phyloP scores from a whole-genome alignment of 2,888 invertebrate species.

The Eilema depressum region DNA sequence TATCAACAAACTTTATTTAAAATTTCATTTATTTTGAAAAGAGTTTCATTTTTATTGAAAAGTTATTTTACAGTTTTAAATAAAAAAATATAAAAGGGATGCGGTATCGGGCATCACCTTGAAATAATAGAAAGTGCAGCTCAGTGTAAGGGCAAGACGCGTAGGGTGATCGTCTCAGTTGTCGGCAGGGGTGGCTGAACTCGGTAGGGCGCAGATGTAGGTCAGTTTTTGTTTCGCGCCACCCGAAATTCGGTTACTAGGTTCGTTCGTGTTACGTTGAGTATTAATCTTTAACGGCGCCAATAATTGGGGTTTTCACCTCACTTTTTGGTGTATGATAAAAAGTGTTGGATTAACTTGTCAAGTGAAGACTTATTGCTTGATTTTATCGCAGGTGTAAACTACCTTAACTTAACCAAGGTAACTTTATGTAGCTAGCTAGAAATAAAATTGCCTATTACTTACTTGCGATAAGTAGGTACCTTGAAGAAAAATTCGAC shows the following conservation, averaged over 20 bases:
- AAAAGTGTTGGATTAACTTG: constrained; percentile 24
- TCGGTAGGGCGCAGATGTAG: constrained; percentile 84
- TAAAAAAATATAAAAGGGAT: constrained; percentile 36
- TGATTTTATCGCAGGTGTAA: constrained; percentile 25
- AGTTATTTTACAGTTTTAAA: constrained; percentile 14
- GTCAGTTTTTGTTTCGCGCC: constrained; percentile 87
- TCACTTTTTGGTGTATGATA: constrained; percentile 33
- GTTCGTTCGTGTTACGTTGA: constrained; percentile 67
- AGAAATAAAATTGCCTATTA: constrained; percentile 4
- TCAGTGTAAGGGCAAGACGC: constrained; percentile 73
- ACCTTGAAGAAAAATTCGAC: neutral
- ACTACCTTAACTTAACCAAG: constrained; percentile 15
- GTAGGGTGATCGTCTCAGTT: constrained; percentile 74
- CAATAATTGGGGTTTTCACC: constrained; percentile 59
- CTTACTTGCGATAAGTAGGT: neutral
- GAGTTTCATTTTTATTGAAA: constrained; percentile 6
- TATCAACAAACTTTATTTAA: constrained; percentile 8
- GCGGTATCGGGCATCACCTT: constrained; percentile 63
- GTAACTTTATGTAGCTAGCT: constrained; percentile 9
- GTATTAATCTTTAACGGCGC: constrained; percentile 57
- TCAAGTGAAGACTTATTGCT: constrained; percentile 21
- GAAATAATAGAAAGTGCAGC: constrained; percentile 74
- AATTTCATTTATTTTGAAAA: constrained; percentile 15
- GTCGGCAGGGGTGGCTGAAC: constrained; percentile 83
- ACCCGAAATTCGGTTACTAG: constrained; percentile 86